Evolutionary conservation across 2,888 invertebrate species (phyloP), one percentile per base, ranked within the genome.

Genomic region (Hyposoter didymator): DNA sequence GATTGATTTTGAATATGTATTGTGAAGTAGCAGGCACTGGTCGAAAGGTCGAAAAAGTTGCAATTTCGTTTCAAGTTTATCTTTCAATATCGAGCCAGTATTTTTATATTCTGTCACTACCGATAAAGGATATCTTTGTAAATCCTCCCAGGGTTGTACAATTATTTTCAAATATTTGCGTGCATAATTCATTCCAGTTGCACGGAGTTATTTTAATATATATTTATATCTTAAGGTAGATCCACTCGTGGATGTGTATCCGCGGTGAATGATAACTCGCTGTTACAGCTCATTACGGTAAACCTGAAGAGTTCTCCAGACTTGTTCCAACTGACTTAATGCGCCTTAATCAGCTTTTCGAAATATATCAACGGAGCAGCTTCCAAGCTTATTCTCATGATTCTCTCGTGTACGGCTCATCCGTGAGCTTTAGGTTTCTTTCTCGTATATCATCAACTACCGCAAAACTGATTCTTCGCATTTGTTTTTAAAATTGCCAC

Each of bases 141-240:
- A 35, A 49, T 35, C 35, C 52, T 64, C 28, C 62, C 69, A 45
- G 39, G 62, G 32, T 45, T 28, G 47, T 70, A 49, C 43, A 81
- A 67, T 55, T 12, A 43, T 72, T 43, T 67, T 59, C 59, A 22
- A 49, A 62, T 45, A 80, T 80, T 70, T 14, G 10, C 55, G 72
- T 67, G 59, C 78, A 78, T 78, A 74, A 82, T 81, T 78, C 74
- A 85, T 82, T 75, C 69, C 78, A 70, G 74, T 75, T 82, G 59
- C 55, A 64, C 8, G 10, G 35, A 14, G 82, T 78, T 62, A 0
- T 59, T 28, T 73, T 22, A 73, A 79, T 82, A 67, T 62, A 82
- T 76, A 39, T 10, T 39, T 39, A 35, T 35, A 35, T 5, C 35
- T 39, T 10, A 39, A 10, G 59, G 59, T 73, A 64, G 47, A 75